Conservation (phyloP, 2,113 vertebrate genomes). For the Spea bombifrons region DNA sequence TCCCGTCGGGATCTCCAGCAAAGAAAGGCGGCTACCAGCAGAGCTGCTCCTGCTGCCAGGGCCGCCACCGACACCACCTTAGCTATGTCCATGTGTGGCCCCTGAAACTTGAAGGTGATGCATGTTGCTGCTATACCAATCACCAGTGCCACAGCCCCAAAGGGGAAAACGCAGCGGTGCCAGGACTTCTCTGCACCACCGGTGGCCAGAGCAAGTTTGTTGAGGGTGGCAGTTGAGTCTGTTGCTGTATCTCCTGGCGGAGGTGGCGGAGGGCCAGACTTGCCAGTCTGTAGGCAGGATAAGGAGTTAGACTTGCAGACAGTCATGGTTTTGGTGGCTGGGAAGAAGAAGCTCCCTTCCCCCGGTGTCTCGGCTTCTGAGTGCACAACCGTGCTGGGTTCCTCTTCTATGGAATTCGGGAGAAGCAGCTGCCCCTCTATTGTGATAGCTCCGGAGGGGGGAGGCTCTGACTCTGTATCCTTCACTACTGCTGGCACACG, state of each 20-base stretch:
- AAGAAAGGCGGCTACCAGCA: conserved; percentile 73
- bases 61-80: conserved; percentile 82
- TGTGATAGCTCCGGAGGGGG: conserved; percentile 11
- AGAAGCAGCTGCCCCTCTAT: conserved; percentile 48
- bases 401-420: conserved; percentile 46
- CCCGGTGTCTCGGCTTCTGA: conserved; percentile 2
- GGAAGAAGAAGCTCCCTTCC: conserved; percentile 18
- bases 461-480: background rate
- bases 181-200: conserved; percentile 87
- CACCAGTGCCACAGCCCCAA: conserved; percentile 84
- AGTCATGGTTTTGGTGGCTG: conserved; percentile 61
- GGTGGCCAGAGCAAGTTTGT: conserved; percentile 81
- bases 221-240: conserved; percentile 73
- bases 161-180: conserved; percentile 88
- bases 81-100: conserved; percentile 77
- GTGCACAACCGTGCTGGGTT: conserved; percentile 19
- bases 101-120: conserved; percentile 85
- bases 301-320: conserved; percentile 80
- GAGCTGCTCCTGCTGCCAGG: conserved; percentile 69
- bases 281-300: conserved; percentile 72
- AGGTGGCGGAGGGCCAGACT: conserved; percentile 54
- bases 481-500: conserved; percentile 57
- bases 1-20: conserved; percentile 81
- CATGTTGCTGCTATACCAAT: conserved; percentile 78
- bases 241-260: conserved; percentile 61